Percentiles rank a stretch among this genome's conserved stretches.
phyloP scores from a whole-genome alignment of 1,140 invertebrate genomes.

The Tachypleus tridentatus region DNA sequence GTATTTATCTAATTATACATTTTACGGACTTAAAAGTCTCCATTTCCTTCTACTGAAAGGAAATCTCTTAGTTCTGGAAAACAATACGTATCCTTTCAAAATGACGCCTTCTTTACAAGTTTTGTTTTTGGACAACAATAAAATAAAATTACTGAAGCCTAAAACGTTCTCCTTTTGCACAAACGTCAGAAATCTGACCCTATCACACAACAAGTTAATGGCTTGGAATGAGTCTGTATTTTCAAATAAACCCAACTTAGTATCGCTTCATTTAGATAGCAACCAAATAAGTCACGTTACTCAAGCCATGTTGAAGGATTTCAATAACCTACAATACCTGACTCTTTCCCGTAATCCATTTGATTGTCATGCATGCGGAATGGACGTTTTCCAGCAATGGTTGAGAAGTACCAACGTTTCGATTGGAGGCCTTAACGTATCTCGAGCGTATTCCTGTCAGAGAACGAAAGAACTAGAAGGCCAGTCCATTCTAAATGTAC shows the following conservation, averaged over 20 bases:
- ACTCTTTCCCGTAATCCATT: slow-evolving; percentile 41
- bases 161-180: slow-evolving; percentile 35
- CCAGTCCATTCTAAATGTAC: background rate
- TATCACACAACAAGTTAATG: slow-evolving; percentile 4
- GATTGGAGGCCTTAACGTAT: background rate
- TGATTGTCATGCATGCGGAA: slow-evolving; percentile 31
- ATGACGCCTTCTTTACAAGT: slow-evolving; percentile 34
- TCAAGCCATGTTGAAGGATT: slow-evolving; percentile 41
- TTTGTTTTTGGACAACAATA: slow-evolving; percentile 39
- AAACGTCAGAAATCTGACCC: slow-evolving; percentile 30
- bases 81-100: slow-evolving; percentile 5
- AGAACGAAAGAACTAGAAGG: slow-evolving; percentile 31
- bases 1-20: slow-evolving; percentile 7
- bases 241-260: background rate
- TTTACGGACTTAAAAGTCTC: slow-evolving; percentile 5
- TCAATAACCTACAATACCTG: slow-evolving; percentile 34
- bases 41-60: background rate
- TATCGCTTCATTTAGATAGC: slow-evolving; percentile 28
- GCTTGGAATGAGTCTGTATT: slow-evolving; percentile 8
- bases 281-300: slow-evolving; percentile 43
- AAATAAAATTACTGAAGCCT: slow-evolving; percentile 38
- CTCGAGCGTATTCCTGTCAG: slow-evolving; percentile 20
- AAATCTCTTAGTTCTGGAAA: background rate
- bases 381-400: slow-evolving; percentile 10
- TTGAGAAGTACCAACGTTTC: background rate